Percentiles rank a stretch among this genome's conserved stretches.
Evolutionary conservation across 2,888 invertebrate genomes (phyloP).

Genomic region (Torymus texanus): DNA sequence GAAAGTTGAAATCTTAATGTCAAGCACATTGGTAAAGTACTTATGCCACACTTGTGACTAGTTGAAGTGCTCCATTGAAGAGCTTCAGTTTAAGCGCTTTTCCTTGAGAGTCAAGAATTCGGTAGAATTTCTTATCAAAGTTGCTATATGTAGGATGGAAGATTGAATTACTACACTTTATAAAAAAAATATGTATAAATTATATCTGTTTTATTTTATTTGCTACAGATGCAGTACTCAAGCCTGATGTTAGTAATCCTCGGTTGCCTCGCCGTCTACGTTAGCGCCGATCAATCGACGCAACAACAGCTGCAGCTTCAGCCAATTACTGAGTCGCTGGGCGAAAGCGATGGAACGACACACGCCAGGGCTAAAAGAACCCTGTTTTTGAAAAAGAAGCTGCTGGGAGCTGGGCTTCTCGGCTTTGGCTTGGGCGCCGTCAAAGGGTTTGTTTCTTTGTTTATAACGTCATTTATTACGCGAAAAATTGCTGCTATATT

Average conservation of each 20-base stretch:
- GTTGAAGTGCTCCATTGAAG: not conserved
- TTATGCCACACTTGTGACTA: not conserved
- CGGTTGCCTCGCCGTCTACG: conserved; percentile 60
- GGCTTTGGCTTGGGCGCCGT: conserved; percentile 70
- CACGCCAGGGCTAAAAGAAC: conserved; percentile 68
- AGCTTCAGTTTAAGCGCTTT: not conserved
- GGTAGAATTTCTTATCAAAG: too few species aligned
- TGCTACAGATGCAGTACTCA: conserved; percentile 62
- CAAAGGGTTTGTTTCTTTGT: conserved; percentile 66
- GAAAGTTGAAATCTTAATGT: not conserved
- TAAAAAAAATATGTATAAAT: not conserved
- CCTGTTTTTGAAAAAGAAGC: conserved; percentile 70
- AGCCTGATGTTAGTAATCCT: conserved; percentile 56
- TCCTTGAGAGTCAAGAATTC: too few species aligned
- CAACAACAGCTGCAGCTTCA: conserved; percentile 47
- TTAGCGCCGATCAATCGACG: conserved; percentile 55
- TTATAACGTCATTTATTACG: too few species aligned
- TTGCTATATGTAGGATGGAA: not conserved
- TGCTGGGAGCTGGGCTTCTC: conserved; percentile 70
- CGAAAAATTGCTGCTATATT: too few species aligned
- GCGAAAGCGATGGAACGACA: conserved; percentile 3
- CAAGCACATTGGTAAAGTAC: not conserved
- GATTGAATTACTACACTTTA: not conserved
- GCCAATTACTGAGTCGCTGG: conserved; percentile 8
- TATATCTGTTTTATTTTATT: too few species aligned